A percentile compares a stretch with the other conserved stretches of the same genome.
phyloP scores from a whole-genome alignment of 2,888 invertebrate species.

The Graphium colonna region DNA sequence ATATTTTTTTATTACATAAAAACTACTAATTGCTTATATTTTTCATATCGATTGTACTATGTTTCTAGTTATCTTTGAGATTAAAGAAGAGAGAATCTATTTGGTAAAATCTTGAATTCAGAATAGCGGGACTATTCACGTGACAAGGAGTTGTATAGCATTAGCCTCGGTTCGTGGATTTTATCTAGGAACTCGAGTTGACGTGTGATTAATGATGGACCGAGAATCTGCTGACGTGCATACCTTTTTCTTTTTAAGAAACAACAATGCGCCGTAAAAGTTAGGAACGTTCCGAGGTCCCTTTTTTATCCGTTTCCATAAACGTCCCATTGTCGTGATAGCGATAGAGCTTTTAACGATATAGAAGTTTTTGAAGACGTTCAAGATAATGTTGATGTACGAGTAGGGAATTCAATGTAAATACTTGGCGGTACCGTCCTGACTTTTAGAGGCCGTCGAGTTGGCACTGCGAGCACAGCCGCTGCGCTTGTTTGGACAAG shows the following conservation, averaged over 20 bases:
- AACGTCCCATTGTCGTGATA: conserved; percentile 25
- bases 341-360: conserved; percentile 13
- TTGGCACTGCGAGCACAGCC: conserved; percentile 31
- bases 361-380: conserved; percentile 5
- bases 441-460: conserved; percentile 56
- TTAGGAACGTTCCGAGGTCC: conserved; percentile 52
- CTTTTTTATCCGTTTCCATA: conserved; percentile 32
- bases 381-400: conserved; percentile 58
- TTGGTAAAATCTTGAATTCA: background rate
- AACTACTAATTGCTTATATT: no score
- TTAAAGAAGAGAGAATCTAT: background rate
- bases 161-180: conserved; percentile 38
- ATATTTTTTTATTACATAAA: no score
- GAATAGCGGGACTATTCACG: conserved; percentile 36
- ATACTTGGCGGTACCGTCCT: conserved; percentile 51
- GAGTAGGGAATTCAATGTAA: conserved; percentile 64
- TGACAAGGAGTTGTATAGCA: conserved; percentile 20
- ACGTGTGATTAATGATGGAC: conserved; percentile 71
- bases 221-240: conserved; percentile 49
- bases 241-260: conserved; percentile 58
- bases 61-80: no score
- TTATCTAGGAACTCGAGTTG: conserved; percentile 53
- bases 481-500: conserved; percentile 63
- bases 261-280: conserved; percentile 56
- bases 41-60: no score